A percentile compares a stretch with the other conserved stretches of the same genome.
These are phyloP conservation scores for Patella pellucida DNA, from an alignment of 2,888 invertebrate species.

Conservation along the genomic window DNA sequence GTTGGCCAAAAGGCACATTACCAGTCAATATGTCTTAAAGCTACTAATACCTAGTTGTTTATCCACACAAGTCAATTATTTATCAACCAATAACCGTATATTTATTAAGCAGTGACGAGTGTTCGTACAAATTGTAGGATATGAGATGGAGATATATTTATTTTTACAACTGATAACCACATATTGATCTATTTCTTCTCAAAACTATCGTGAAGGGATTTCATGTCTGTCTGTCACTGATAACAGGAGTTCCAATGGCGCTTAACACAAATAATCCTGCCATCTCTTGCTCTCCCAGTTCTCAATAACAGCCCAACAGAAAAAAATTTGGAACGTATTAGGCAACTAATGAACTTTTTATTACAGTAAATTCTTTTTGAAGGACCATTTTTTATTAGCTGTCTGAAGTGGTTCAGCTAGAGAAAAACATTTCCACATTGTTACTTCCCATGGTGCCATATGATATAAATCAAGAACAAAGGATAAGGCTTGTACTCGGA, in stretches of 20 bases:
- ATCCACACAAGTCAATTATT: conserved; percentile 19
- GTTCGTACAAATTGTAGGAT: conserved; percentile 1
- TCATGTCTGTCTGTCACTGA: conserved; percentile 16
- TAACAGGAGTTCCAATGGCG: not conserved
- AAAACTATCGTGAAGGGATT: conserved; percentile 20
- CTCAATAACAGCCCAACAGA: not conserved
- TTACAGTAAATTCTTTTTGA: not conserved
- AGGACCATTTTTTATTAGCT: not conserved
- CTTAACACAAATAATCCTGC: conserved; percentile 7
- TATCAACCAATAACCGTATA: conserved; percentile 22
- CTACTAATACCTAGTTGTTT: conserved; percentile 18
- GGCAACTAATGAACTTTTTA: conserved; percentile 6
- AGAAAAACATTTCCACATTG: conserved; percentile 10
- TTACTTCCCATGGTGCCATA: conserved; percentile 4
- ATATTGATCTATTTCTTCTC: conserved; percentile 27
- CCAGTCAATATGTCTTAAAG: not conserved
- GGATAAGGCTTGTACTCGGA: not conserved
- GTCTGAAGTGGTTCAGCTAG: not conserved
- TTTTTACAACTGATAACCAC: conserved; percentile 22
- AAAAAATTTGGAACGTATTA: conserved; percentile 2
- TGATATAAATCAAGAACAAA: not conserved
- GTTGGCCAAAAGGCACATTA: no score
- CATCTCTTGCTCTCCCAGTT: not conserved
- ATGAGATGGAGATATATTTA: conserved; percentile 9
- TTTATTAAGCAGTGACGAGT: conserved; percentile 17